Evolutionary conservation across 2,888 invertebrate species (phyloP).

Genomic region (Digitonthophagus gazella): DNA sequence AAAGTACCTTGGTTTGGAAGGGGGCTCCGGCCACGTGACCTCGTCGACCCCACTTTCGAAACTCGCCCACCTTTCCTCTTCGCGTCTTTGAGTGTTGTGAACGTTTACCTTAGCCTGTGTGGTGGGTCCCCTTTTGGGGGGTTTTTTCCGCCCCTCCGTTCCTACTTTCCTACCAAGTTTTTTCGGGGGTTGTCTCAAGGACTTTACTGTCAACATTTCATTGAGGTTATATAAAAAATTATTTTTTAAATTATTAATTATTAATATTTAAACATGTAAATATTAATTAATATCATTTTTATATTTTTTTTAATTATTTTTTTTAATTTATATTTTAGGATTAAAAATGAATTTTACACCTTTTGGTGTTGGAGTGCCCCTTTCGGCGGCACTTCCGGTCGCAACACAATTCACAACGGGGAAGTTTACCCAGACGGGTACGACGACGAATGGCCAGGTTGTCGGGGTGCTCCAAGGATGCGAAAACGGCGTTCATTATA

Average conservation of each 20-base stretch:
- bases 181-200: background rate
- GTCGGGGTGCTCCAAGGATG: slow-evolving; percentile 69
- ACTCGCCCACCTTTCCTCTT: background rate
- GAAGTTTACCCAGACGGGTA: slow-evolving; percentile 70
- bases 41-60: background rate
- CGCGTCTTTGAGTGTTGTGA: background rate
- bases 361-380: slow-evolving; percentile 62
- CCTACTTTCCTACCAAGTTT: background rate
- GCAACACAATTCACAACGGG: slow-evolving; percentile 60
- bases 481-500: slow-evolving; percentile 73
- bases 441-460: slow-evolving; percentile 66
- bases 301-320: slow-evolving; percentile 14
- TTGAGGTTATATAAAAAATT: background rate
- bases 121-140: background rate
- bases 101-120: background rate
- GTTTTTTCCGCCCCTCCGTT: background rate
- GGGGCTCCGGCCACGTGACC: background rate
- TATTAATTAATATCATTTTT: slow-evolving; percentile 7
- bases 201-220: background rate
- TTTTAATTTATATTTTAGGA: slow-evolving; percentile 6
- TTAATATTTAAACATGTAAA: slow-evolving; percentile 4
- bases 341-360: slow-evolving; percentile 74
- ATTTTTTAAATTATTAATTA: background rate
- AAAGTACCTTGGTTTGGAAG: background rate
- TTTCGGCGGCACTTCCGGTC: slow-evolving; percentile 58